Evolutionary conservation across 2,113 vertebrate species (phyloP).

Genomic region (Xenus cinereus): DNA sequence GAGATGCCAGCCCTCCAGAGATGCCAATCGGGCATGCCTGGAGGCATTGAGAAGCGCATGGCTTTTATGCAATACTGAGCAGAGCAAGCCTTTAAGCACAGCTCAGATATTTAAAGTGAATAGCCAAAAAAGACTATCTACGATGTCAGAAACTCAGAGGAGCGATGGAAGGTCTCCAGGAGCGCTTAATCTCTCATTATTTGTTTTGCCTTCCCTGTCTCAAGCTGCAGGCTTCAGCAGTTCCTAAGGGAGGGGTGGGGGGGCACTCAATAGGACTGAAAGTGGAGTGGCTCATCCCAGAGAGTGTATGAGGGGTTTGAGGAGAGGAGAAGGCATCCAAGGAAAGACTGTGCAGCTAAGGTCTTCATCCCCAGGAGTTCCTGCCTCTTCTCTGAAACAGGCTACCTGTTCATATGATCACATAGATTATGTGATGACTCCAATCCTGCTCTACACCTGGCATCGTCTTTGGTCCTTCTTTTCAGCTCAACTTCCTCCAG

Average conservation of each 20-base stretch:
- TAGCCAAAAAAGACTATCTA: not conserved
- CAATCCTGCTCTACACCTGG: not conserved
- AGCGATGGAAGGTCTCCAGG: not conserved
- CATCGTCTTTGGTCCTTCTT: not conserved
- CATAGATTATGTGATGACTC: not conserved
- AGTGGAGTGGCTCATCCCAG: not conserved
- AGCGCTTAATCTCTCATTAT: not conserved
- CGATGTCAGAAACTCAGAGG: not conserved
- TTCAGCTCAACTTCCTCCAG: not conserved
- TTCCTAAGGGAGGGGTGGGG: not conserved
- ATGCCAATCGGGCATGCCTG: not conserved
- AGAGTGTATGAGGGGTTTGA: not conserved
- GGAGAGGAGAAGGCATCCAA: not conserved
- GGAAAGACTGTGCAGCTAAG: not conserved
- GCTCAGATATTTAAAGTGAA: not conserved
- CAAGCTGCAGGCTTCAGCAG: not conserved
- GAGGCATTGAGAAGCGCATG: not conserved
- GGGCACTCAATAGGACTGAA: not conserved
- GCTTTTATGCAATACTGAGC: accelerated
- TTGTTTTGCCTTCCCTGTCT: not conserved
- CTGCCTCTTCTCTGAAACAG: not conserved
- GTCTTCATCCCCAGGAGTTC: not conserved
- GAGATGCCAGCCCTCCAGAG: not conserved
- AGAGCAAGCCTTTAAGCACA: not conserved
- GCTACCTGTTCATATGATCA: not conserved